These are phyloP conservation scores for Nasonia longicornis DNA, from an alignment of 1,140 invertebrate species.

Conservation along the genomic window DNA sequence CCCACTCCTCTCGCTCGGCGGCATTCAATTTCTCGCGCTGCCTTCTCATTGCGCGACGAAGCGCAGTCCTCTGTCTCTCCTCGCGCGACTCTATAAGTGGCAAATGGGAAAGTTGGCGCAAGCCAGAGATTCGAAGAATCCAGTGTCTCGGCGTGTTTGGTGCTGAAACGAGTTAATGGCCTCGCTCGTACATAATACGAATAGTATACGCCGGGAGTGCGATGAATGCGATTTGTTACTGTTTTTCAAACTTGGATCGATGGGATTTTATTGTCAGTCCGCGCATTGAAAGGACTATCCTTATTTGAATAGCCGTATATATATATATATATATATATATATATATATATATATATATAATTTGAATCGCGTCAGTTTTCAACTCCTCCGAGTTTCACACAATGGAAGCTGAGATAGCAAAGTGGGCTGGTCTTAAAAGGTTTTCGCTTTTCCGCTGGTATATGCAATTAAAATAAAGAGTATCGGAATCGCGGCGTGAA, in stretches of 20 bases:
- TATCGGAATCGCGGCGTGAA: neutral
- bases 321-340: too few species aligned
- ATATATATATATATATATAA: too few species aligned
- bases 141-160: neutral
- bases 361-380: too few species aligned
- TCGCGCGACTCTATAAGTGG: slow-evolving; percentile 59
- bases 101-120: slow-evolving; percentile 60
- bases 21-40: slow-evolving; percentile 21
- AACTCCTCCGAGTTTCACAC: too few species aligned
- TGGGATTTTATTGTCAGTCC: too few species aligned
- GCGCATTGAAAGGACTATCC: too few species aligned
- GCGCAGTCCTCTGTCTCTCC: slow-evolving; percentile 23
- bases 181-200: neutral
- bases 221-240: neutral
- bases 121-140: slow-evolving; percentile 28
- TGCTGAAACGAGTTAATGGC: neutral
- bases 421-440: too few species aligned
- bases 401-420: too few species aligned
- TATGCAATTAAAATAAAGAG: too few species aligned
- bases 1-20: slow-evolving; percentile 4
- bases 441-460: too few species aligned
- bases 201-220: neutral
- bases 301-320: too few species aligned
- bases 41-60: neutral
- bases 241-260: neutral